Evolutionary conservation across 1,140 invertebrate species (phyloP).

Genomic region (Olivierus martensii): DNA sequence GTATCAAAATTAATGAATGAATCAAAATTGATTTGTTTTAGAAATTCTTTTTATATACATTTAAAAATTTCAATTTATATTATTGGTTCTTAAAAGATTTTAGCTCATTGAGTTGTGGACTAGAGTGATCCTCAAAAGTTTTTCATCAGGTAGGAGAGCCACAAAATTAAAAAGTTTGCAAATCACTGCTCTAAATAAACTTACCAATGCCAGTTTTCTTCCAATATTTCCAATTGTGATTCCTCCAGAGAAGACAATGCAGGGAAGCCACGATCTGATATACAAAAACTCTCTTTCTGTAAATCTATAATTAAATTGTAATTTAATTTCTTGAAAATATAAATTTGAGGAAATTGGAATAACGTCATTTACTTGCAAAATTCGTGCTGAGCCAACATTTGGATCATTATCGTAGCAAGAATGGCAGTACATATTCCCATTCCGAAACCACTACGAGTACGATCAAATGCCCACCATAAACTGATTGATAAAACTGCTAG

Average conservation of each 20-base stretch:
- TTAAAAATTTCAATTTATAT: too few relatives aligned
- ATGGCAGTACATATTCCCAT: conserved; percentile 32
- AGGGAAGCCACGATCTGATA: conserved; percentile 34
- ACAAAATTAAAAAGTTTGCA: too few relatives aligned
- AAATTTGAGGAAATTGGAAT: too few relatives aligned
- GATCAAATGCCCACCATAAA: conserved; percentile 36
- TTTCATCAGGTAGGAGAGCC: too few relatives aligned
- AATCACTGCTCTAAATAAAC: neutral
- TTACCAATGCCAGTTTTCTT: conserved; percentile 28
- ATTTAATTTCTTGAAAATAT: too few relatives aligned
- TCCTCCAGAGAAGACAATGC: conserved; percentile 37
- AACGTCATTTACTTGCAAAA: conserved; percentile 34
- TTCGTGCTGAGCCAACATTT: conserved; percentile 33
- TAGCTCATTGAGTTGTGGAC: too few relatives aligned
- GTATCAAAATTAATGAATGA: too few relatives aligned
- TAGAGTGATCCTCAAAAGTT: too few relatives aligned
- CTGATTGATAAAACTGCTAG: conserved; percentile 33
- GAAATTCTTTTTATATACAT: too few relatives aligned
- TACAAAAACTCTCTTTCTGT: conserved; percentile 34
- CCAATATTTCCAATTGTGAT: conserved; percentile 37
- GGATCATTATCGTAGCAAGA: conserved; percentile 31
- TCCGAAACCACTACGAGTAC: conserved; percentile 33
- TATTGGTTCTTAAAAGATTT: too few relatives aligned
- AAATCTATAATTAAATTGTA: conserved; percentile 26
- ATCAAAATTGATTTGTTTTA: too few relatives aligned